Percentiles rank a stretch among this genome's conserved stretches.
Conservation (phyloP, 2,797 vertebrate genomes). For the Sylvilagus floridanus region DNA sequence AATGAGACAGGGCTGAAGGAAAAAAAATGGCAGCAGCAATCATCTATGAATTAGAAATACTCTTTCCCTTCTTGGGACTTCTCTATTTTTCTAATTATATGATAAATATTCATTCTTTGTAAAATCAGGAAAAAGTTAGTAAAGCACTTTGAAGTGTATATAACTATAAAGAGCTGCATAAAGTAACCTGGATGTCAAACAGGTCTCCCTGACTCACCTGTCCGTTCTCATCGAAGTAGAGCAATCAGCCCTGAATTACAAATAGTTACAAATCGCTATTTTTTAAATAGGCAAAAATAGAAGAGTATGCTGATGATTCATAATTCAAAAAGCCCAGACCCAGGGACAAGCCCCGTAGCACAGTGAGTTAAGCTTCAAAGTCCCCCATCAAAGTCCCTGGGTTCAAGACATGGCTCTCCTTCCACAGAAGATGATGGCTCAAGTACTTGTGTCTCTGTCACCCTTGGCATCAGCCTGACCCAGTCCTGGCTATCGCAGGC, state of each 20-base stretch:
- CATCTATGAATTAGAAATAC: constrained; percentile 24
- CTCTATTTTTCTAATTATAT: constrained; percentile 38
- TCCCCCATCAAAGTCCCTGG: too few species aligned
- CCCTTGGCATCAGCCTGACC: too few species aligned
- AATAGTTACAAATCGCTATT: background rate
- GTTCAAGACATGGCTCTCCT: too few species aligned
- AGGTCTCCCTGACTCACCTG: background rate
- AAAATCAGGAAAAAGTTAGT: constrained; percentile 14
- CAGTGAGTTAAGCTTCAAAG: too few species aligned
- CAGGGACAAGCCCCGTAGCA: too few species aligned
- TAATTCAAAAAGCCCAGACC: background rate
- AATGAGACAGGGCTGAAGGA: constrained; percentile 13
- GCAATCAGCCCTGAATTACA: constrained; percentile 1
- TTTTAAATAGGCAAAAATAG: background rate
- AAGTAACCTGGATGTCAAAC: background rate
- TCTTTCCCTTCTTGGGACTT: background rate
- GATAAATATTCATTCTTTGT: constrained; percentile 10
- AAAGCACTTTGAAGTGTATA: background rate
- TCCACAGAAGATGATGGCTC: too few species aligned
- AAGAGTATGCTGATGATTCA: constrained; percentile 6
- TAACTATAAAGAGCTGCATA: background rate
- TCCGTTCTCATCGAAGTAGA: background rate
- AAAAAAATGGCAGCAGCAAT: constrained; percentile 11
- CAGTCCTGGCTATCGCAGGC: too few species aligned
- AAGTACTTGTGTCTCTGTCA: too few species aligned